These are phyloP conservation scores for Physella acuta DNA, from an alignment of 1,140 invertebrate genomes.

Conservation along the genomic window DNA sequence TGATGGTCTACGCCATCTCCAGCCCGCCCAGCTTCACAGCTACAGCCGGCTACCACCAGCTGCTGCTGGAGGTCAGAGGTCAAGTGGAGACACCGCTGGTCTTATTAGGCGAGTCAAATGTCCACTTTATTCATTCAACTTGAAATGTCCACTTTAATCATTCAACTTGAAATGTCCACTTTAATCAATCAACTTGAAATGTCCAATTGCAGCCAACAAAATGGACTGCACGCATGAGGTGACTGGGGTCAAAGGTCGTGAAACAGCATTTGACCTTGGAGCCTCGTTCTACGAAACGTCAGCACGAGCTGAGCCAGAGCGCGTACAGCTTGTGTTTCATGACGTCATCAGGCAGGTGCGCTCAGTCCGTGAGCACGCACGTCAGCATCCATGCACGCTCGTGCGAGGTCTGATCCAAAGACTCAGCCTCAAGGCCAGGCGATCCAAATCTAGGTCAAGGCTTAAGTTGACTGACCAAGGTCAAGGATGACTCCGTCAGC, in stretches of 20 bases:
- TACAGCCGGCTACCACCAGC: constrained; percentile 8
- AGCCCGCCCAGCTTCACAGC: constrained; percentile 26
- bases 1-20: constrained; percentile 30
- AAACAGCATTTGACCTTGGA: constrained; percentile 18
- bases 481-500: no score
- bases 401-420: constrained; percentile 16
- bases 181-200: background rate
- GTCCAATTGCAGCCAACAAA: constrained; percentile 6
- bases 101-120: constrained; percentile 25
- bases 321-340: constrained; percentile 18
- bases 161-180: background rate
- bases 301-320: background rate
- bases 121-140: background rate
- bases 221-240: background rate
- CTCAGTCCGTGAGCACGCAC: background rate
- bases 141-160: background rate
- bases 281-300: constrained; percentile 24
- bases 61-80: constrained; percentile 19
- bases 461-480: background rate
- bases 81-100: constrained; percentile 28
- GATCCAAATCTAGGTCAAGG: constrained; percentile 7
- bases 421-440: constrained; percentile 13
- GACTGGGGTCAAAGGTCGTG: constrained; percentile 10
- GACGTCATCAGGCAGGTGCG: constrained; percentile 24
- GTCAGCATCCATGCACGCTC: constrained; percentile 9